A percentile compares a stretch with the other conserved stretches of the same genome.
Evolutionary conservation across 92 coral and sea anemone genomes (phyloP).

Genomic region (Porites cylindrica): DNA sequence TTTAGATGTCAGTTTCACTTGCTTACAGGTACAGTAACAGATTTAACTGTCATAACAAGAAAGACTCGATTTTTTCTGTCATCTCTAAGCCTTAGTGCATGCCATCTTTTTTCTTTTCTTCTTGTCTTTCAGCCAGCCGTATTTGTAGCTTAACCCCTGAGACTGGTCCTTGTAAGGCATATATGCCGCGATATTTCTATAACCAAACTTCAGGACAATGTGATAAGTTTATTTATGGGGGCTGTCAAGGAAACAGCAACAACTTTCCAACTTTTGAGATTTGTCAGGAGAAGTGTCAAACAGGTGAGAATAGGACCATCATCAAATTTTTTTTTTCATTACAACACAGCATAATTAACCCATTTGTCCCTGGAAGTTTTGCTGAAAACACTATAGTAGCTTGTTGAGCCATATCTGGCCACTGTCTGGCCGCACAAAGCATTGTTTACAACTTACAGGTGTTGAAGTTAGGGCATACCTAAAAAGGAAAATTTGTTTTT

Average conservation of each 20-base stretch:
- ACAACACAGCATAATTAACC: too few relatives aligned
- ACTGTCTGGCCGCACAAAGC: too few relatives aligned
- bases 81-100: not conserved
- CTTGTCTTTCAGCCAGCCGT: conserved; percentile 25
- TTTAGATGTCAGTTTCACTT: too few relatives aligned
- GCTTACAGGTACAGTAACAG: not conserved
- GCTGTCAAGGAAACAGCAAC: conserved; percentile 66
- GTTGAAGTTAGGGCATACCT: too few relatives aligned
- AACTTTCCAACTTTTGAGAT: conserved; percentile 50
- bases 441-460: too few relatives aligned
- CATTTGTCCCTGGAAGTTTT: too few relatives aligned
- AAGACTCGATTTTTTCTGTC: not conserved
- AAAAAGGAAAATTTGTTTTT: too few relatives aligned
- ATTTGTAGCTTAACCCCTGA: conserved; percentile 46
- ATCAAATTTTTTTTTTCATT: not conserved
- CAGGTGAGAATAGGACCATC: conserved; percentile 10
- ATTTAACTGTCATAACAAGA: not conserved
- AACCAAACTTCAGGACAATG: conserved; percentile 57
- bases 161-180: conserved; percentile 46
- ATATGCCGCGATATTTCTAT: conserved; percentile 50
- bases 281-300: conserved; percentile 46
- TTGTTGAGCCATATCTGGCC: too few relatives aligned
- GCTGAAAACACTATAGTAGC: too few relatives aligned
- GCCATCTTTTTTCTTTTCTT: not conserved
- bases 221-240: conserved; percentile 67